These are phyloP conservation scores for Eucidaris tribuloides DNA, from an alignment of 35 echinoderm and acorn worm genomes.

Conservation along the genomic window DNA sequence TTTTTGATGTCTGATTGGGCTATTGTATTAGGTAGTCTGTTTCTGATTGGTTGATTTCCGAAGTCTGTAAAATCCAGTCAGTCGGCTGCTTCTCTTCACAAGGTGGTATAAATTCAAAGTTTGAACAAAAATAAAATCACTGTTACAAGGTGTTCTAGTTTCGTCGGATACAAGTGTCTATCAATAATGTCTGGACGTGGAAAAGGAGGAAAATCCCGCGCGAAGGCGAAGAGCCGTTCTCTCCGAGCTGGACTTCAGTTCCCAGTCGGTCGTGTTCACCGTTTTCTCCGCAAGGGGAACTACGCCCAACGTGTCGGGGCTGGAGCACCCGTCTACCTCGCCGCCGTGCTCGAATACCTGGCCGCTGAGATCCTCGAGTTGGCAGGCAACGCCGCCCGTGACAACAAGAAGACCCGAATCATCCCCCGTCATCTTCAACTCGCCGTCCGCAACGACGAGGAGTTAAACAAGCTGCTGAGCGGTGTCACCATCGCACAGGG, in stretches of 20 bases:
- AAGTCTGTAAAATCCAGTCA: too few relatives aligned
- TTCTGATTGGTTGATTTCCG: too few relatives aligned
- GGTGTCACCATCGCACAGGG: slow-evolving; percentile 69
- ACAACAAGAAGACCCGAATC: slow-evolving; percentile 75
- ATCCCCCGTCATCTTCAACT: slow-evolving; percentile 69
- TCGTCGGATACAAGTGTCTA: too few relatives aligned
- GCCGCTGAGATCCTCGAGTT: slow-evolving; percentile 75
- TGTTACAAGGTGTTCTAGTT: too few relatives aligned
- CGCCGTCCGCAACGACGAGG: slow-evolving; percentile 72
- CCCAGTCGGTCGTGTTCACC: too few relatives aligned
- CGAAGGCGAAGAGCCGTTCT: slow-evolving; percentile 41
- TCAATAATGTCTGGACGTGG: slow-evolving; percentile 38
- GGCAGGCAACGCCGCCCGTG: slow-evolving; percentile 71
- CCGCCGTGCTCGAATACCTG: slow-evolving; percentile 67
- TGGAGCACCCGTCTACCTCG: slow-evolving; percentile 70
- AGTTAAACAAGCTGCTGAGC: slow-evolving; percentile 52
- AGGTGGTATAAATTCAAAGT: too few relatives aligned
- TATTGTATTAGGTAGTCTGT: too few relatives aligned
- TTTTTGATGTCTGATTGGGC: too few relatives aligned
- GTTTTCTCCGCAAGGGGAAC: slow-evolving; percentile 66
- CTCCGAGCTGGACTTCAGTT: slow-evolving; percentile 39
- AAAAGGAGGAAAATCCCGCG: slow-evolving; percentile 12
- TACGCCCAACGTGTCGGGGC: slow-evolving; percentile 56
- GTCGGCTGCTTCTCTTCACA: too few relatives aligned
- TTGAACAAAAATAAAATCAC: too few relatives aligned